Conservation (phyloP, 2,113 vertebrate species). For the Rhinolophus sinicus region DNA sequence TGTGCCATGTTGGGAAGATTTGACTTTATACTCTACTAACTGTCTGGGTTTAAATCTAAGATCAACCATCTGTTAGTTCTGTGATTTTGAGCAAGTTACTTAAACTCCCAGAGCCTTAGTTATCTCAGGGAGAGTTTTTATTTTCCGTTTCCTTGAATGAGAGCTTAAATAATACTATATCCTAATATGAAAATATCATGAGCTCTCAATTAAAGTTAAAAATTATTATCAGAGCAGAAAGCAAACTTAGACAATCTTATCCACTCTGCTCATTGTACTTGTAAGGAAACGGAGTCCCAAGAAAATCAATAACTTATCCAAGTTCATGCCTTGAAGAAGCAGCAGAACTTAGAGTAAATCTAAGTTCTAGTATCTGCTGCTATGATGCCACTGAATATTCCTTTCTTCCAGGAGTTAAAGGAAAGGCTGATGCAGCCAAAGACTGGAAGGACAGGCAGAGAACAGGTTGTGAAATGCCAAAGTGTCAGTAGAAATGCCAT, state of each 20-base stretch:
- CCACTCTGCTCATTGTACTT: background rate
- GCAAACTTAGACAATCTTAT: background rate
- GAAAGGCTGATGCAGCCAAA: background rate
- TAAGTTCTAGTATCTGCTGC: background rate
- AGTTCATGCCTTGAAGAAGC: background rate
- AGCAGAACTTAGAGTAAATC: background rate
- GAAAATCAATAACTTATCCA: background rate
- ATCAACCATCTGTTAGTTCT: background rate
- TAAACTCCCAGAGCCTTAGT: background rate
- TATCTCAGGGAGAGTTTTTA: background rate
- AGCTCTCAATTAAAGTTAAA: background rate
- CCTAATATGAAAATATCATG: background rate
- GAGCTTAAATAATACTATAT: background rate
- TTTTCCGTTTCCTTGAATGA: slow-evolving; percentile 21
- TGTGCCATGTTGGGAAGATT: background rate
- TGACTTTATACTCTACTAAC: background rate
- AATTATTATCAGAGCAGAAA: background rate
- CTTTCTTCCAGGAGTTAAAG: background rate
- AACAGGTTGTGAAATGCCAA: background rate
- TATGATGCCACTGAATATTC: background rate
- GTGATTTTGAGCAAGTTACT: background rate
- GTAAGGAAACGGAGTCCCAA: background rate
- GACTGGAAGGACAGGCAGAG: background rate
- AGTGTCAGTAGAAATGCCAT: background rate
- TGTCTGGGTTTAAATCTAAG: slow-evolving; percentile 5